phyloP scores from a whole-genome alignment of 2,113 vertebrate species.

The Pangasianodon hypophthalmus region DNA sequence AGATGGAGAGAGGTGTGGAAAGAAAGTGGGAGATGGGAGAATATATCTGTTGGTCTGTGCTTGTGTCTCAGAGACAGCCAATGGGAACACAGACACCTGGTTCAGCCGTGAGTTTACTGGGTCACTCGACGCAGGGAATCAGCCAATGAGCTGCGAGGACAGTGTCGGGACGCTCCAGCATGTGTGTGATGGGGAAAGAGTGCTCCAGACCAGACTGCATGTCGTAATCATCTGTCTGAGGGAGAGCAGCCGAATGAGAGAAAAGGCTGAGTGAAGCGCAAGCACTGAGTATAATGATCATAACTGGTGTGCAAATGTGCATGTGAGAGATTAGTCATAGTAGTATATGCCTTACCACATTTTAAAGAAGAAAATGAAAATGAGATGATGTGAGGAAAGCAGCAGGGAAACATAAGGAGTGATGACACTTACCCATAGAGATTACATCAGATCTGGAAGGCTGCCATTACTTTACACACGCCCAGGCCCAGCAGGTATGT shows the following conservation, averaged over 20 bases:
- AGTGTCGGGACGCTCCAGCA: constrained; percentile 73
- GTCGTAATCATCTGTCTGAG: constrained; percentile 69
- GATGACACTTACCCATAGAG: constrained; percentile 51
- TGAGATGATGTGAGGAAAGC: constrained; percentile 16
- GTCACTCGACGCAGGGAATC: constrained; percentile 69
- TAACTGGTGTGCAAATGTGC: constrained; percentile 18
- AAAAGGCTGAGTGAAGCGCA: constrained; percentile 42
- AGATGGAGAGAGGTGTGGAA: constrained; percentile 57
- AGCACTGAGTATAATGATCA: constrained; percentile 3
- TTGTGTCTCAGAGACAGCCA: constrained; percentile 78
- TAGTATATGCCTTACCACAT: not conserved
- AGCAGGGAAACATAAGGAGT: constrained; percentile 40
- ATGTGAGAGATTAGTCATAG: constrained; percentile 23
- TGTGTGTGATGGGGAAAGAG: constrained; percentile 67
- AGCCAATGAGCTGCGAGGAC: constrained; percentile 69
- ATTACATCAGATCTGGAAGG: constrained; percentile 63
- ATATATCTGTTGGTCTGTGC: constrained; percentile 61
- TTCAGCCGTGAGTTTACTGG: constrained; percentile 78
- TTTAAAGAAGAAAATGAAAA: constrained; percentile 19
- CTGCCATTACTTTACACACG: constrained; percentile 49
- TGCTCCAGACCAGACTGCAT: constrained; percentile 73
- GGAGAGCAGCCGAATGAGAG: constrained; percentile 7
- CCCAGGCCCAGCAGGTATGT: not conserved
- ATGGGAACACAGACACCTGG: constrained; percentile 63
- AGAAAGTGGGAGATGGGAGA: constrained; percentile 45